phyloP scores from a whole-genome alignment of 37 sponge, comb jelly and placozoan species.

The Spongia lamella region DNA sequence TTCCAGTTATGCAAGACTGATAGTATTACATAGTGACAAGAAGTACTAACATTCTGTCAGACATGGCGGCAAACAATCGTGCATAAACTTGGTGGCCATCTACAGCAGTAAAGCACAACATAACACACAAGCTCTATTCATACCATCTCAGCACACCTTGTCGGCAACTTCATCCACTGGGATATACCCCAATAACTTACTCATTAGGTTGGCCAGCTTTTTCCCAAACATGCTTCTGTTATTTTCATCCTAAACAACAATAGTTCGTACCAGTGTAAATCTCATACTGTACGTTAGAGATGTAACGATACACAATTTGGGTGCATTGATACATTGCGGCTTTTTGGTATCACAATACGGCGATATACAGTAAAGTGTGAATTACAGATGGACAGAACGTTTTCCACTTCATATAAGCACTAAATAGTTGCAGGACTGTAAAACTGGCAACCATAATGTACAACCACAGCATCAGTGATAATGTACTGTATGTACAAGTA shows the following conservation, averaged over 20 bases:
- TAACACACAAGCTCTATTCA: not conserved
- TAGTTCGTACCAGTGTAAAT: not conserved
- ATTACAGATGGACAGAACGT: not conserved
- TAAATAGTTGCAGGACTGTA: too few relatives aligned
- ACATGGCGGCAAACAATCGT: conserved; percentile 69
- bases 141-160: conserved; percentile 30
- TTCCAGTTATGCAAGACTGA: too few relatives aligned
- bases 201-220: conserved; percentile 50
- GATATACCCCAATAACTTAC: conserved; percentile 38
- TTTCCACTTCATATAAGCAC: too few relatives aligned
- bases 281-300: too few relatives aligned
- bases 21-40: too few relatives aligned
- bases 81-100: conserved; percentile 56
- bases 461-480: too few relatives aligned
- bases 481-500: not conserved
- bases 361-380: too few relatives aligned
- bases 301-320: too few relatives aligned
- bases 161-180: conserved; percentile 77
- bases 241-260: conserved; percentile 48
- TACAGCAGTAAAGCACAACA: conserved; percentile 13
- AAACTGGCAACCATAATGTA: too few relatives aligned
- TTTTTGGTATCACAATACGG: too few relatives aligned
- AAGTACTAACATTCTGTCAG: conserved; percentile 63
- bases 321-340: too few relatives aligned
- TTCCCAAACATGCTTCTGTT: conserved; percentile 42